Percentiles rank a stretch among this genome's conserved stretches.
Conservation (phyloP, 2,113 vertebrate species). For the Zosterops lateralis region DNA sequence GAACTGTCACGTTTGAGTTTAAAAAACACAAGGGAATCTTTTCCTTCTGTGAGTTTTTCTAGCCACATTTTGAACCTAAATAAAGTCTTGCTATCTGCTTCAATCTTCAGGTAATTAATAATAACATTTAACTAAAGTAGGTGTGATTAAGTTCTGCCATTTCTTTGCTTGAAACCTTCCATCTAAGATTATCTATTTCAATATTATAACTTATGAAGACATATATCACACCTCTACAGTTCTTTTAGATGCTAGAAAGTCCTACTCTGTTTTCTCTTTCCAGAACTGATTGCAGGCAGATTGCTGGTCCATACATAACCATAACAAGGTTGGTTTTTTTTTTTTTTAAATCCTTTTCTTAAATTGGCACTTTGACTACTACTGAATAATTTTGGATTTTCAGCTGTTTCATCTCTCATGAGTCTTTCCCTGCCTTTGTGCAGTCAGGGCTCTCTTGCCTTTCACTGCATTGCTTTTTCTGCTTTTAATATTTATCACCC, state of each 20-base stretch:
- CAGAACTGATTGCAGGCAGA: background rate
- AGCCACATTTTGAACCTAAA: background rate
- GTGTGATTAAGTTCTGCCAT: background rate
- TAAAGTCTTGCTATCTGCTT: background rate
- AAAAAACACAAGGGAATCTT: background rate
- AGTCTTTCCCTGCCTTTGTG: background rate
- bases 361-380: background rate
- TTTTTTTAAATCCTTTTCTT: background rate
- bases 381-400: background rate
- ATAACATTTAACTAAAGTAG: background rate
- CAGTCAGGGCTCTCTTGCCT: background rate
- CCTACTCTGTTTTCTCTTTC: background rate
- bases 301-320: background rate
- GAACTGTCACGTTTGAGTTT: background rate
- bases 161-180: background rate
- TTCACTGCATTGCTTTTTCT: background rate
- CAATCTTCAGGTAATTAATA: background rate
- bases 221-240: background rate
- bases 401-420: background rate
- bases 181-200: background rate
- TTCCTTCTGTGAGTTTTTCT: background rate
- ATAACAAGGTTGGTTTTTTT: background rate
- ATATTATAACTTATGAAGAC: background rate
- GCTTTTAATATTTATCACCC: background rate
- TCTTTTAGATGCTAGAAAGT: background rate